Evolutionary conservation across 2,113 vertebrate genomes (phyloP).

Genomic region (Acanthochromis polyacanthus): DNA sequence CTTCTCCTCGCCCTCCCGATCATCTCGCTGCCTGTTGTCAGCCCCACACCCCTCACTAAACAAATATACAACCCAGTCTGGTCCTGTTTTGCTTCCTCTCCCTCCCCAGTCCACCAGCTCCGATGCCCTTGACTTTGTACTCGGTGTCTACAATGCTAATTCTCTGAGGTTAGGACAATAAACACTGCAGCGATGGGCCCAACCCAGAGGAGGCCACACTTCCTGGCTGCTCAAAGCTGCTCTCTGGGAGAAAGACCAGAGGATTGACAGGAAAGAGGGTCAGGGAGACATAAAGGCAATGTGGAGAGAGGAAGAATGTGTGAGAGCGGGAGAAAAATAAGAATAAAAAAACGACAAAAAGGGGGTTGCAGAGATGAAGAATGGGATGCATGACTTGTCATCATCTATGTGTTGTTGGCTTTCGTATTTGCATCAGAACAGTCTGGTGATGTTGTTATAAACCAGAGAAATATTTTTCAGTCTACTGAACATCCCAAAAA

Average conservation of each 20-base stretch:
- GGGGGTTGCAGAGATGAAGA: conserved; percentile 8
- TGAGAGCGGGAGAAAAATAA: neutral
- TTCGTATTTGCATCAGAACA: conserved; percentile 15
- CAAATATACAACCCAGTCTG: conserved; percentile 72
- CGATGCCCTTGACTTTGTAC: conserved; percentile 73
- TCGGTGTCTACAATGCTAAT: conserved; percentile 70
- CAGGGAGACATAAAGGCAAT: conserved; percentile 39
- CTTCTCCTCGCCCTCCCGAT: conserved; percentile 19
- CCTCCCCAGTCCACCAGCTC: conserved; percentile 44
- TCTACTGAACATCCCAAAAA: conserved; percentile 8
- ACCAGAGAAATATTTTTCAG: conserved; percentile 20
- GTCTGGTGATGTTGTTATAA: conserved; percentile 22
- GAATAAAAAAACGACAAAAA: conserved; percentile 5
- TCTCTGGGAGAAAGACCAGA: conserved; percentile 67
- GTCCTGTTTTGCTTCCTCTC: conserved; percentile 68
- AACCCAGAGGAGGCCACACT: conserved; percentile 62
- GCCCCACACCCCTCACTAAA: conserved; percentile 53
- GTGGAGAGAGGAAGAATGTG: neutral
- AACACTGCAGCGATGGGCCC: conserved; percentile 74
- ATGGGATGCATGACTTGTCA: conserved; percentile 20
- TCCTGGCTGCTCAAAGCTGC: conserved; percentile 60
- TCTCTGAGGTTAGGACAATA: conserved; percentile 82
- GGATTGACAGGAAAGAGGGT: conserved; percentile 49
- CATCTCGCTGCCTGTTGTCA: conserved; percentile 31
- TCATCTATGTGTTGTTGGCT: neutral